Base-by-base conservation (phyloP, 2,797 vertebrate species). In the Dryobates pubescens region DNA sequence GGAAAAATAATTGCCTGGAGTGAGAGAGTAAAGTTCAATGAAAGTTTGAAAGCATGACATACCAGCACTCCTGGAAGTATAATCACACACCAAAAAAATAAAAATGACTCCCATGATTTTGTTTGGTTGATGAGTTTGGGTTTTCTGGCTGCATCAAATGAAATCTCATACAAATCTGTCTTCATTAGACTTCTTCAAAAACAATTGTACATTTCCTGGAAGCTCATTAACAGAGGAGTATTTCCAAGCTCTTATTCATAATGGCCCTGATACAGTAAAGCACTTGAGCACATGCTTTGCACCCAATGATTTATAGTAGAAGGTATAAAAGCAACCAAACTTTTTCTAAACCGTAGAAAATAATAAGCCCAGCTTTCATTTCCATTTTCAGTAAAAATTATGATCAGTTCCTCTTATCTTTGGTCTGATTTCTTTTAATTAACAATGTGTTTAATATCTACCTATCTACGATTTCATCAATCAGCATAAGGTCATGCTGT, bases 141-240 rank as follows among this genome's bases (percentile, higher is more conserved):
- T 97, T 96, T 97, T 94, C 94, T 97, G 96, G 89, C 94, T 96
- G 93, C 96, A 95, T 96, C 96, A 95, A 96, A 96, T 96, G 94
- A 95, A 94, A 95, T 92, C 63, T 89, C 91, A 90, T 93, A 95
- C 93, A 95, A 97, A 98, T 98, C 94, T 47, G 7, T 98, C 97
- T 97, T 98, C 97, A 97, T 97, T 97, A 97, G 82, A 71, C 82
- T 92, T 90, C 94, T 95, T 96, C 92, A 95, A 97, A 95, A 96
- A 85, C 91, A 97, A 94, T 73, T 92, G 93, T 92, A 92, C 88
- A 83, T 97, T 97, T 98, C 96, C 95, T 91, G 94, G 92, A 97
- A 94, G 92, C 92, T 97, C 96, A 97, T 97, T 97, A 97, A 96
- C 87, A 87, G 90, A 81, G 59, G 56, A 96, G 87, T 86, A 89